A percentile compares a stretch with the other conserved stretches of the same genome.
phyloP scores from a whole-genome alignment of 2,888 invertebrate genomes.

The Caenorhabditis drosophilae region DNA sequence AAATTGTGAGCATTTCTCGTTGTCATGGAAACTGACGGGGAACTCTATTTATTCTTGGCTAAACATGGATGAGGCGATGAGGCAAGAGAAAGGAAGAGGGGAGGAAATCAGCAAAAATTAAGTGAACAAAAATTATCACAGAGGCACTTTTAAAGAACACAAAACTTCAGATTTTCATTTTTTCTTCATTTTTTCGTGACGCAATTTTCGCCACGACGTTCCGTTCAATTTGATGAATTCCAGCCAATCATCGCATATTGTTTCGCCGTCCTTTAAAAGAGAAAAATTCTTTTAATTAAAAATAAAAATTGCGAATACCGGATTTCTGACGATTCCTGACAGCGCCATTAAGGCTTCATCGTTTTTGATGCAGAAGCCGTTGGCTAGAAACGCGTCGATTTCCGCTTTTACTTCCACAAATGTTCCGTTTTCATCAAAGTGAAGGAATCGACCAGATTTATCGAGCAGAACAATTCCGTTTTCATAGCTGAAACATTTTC shows the following conservation, averaged over 20 bases:
- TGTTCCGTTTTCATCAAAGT: conserved; percentile 42
- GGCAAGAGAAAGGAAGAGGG: no score
- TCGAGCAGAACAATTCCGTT: conserved; percentile 57
- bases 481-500: conserved; percentile 37
- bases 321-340: conserved; percentile 58
- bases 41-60: no score
- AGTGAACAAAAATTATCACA: neutral
- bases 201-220: conserved; percentile 54
- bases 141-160: neutral
- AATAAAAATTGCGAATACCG: conserved; percentile 28
- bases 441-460: conserved; percentile 60
- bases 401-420: conserved; percentile 46
- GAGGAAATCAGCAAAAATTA: neutral
- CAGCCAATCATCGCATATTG: conserved; percentile 67
- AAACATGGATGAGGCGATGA: no score
- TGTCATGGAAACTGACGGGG: no score
- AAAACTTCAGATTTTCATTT: no score
- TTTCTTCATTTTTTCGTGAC: conserved; percentile 8
- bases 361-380: conserved; percentile 57
- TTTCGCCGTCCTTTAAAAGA: conserved; percentile 39
- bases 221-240: conserved; percentile 62
- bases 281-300: conserved; percentile 1
- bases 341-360: conserved; percentile 58
- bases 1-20: no score
- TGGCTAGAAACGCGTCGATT: conserved; percentile 63